Conservation (phyloP, 2,797 vertebrate species). For the Mormyrops attenuatus region DNA sequence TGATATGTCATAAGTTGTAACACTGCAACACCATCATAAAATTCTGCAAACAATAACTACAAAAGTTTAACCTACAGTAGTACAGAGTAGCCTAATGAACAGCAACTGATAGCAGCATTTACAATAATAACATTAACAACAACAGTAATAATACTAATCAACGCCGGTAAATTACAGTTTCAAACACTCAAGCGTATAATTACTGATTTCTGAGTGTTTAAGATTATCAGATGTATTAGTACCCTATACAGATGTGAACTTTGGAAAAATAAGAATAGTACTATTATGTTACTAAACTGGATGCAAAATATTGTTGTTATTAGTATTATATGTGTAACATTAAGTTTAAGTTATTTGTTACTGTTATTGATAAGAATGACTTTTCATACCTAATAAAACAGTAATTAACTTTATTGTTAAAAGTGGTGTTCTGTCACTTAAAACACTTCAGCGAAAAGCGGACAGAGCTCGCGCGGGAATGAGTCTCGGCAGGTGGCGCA, state of each 20-base stretch:
- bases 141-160: not conserved
- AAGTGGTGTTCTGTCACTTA: not conserved
- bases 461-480: not conserved
- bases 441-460: not conserved
- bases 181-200: not conserved
- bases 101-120: not conserved
- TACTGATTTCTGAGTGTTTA: not conserved
- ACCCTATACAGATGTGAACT: not conserved
- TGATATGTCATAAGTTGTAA: not conserved
- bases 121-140: not conserved
- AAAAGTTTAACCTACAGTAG: not conserved
- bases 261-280: not conserved
- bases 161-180: not conserved
- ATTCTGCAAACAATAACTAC: not conserved
- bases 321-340: not conserved
- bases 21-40: not conserved
- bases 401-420: not conserved
- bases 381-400: not conserved
- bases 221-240: not conserved
- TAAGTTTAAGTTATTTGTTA: not conserved
- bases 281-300: not conserved
- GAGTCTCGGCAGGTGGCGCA: slow-evolving; percentile 17
- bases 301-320: not conserved
- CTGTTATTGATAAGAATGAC: not conserved
- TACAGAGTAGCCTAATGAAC: not conserved